phyloP scores from a whole-genome alignment of 1,140 invertebrate species.

The Neodiprion fabricii region DNA sequence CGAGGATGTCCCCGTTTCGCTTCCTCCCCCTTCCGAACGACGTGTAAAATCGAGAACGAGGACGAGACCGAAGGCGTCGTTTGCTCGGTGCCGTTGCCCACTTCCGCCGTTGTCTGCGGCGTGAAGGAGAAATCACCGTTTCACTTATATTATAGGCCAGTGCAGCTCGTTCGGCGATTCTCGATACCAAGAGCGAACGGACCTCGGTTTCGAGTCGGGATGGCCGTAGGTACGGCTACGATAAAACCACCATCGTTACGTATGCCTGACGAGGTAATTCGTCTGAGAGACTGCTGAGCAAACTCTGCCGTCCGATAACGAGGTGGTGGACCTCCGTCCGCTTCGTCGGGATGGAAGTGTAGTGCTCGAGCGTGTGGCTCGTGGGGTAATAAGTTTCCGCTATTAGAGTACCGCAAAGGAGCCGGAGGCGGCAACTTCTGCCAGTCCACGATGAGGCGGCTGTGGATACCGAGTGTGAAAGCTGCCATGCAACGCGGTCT shows the following conservation, averaged over 20 bases:
- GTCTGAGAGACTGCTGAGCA: not conserved
- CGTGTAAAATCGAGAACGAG: too few relatives aligned
- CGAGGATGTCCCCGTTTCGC: conserved; percentile 34
- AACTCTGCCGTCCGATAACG: not conserved
- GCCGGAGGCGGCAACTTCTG: not conserved
- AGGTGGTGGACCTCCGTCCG: conserved; percentile 3
- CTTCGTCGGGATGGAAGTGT: not conserved
- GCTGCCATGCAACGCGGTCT: not conserved
- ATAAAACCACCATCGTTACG: not conserved
- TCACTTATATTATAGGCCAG: not conserved
- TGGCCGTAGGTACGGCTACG: not conserved
- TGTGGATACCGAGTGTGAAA: too few relatives aligned
- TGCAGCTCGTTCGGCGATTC: not conserved
- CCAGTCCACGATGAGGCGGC: not conserved
- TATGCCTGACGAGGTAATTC: not conserved
- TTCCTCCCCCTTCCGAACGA: not conserved
- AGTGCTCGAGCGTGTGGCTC: not conserved
- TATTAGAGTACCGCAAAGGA: conserved; percentile 1
- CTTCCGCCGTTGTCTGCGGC: not conserved
- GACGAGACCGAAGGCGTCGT: not conserved
- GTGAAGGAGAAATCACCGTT: too few relatives aligned
- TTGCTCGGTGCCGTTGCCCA: not conserved
- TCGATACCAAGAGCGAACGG: not conserved
- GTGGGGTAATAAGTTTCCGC: conserved; percentile 10
- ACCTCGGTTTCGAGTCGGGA: too few relatives aligned